Conservation (phyloP, 2,797 vertebrate species). For the Galaxias olidus region DNA sequence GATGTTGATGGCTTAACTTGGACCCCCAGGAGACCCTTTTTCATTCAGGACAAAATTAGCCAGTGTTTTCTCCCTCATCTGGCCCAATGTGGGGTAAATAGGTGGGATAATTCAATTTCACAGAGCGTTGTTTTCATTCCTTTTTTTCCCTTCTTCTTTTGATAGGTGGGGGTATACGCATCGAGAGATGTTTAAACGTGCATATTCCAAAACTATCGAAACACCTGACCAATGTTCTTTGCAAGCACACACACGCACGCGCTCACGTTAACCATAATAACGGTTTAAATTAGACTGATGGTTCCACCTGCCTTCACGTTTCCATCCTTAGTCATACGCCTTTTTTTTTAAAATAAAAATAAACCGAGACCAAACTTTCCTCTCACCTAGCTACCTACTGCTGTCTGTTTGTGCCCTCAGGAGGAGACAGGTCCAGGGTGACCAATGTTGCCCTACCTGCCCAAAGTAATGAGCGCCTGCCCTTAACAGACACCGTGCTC, state of each 20-base stretch:
- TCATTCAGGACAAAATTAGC: conserved; percentile 53
- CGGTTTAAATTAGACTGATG: too few relatives aligned
- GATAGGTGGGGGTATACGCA: too few relatives aligned
- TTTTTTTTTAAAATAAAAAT: not conserved
- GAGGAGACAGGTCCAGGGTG: conserved; percentile 17
- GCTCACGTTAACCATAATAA: not conserved
- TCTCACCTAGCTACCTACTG: not conserved
- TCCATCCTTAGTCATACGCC: too few relatives aligned
- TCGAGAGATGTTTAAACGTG: not conserved
- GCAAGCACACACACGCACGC: conserved; percentile 11
- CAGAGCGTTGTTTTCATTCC: too few relatives aligned
- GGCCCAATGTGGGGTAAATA: conserved; percentile 56
- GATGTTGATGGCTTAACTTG: conserved; percentile 52
- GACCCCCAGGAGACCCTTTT: conserved; percentile 39
- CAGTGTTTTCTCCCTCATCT: conserved; percentile 53
- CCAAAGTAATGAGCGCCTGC: conserved; percentile 6
- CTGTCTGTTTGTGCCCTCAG: conserved; percentile 20
- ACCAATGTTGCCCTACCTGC: conserved; percentile 3
- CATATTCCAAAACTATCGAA: not conserved
- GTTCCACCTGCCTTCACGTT: too few relatives aligned
- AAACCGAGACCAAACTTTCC: not conserved
- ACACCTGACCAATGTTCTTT: not conserved
- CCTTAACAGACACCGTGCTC: conserved; percentile 5
- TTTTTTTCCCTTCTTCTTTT: too few relatives aligned
- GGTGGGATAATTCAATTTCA: conserved; percentile 48